These are phyloP conservation scores for Calliphora vicina DNA, from an alignment of 1,140 invertebrate genomes.

Conservation along the genomic window DNA sequence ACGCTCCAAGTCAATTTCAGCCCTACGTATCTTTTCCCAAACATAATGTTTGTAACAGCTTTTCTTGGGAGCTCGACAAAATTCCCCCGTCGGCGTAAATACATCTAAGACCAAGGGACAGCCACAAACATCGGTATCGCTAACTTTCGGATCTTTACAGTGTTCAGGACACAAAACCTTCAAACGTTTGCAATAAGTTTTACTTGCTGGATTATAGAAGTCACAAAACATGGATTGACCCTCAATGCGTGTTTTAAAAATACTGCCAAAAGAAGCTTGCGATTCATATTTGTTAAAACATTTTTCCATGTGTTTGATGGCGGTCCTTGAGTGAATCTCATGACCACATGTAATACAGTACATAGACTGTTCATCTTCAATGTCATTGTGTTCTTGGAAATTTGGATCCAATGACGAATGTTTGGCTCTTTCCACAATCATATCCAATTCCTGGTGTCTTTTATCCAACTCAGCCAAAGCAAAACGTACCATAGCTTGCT, in stretches of 20 bases:
- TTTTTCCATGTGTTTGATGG: slow-evolving; percentile 94
- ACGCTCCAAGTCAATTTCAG: slow-evolving; percentile 83
- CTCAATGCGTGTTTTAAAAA: slow-evolving; percentile 93
- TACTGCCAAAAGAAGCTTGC: slow-evolving; percentile 94
- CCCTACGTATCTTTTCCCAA: slow-evolving; percentile 94
- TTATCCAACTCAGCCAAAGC: slow-evolving; percentile 81
- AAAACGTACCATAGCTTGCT: slow-evolving; percentile 78
- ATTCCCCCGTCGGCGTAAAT: slow-evolving; percentile 78
- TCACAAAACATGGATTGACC: slow-evolving; percentile 97
- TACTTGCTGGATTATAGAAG: slow-evolving; percentile 88
- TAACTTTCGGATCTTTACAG: slow-evolving; percentile 93
- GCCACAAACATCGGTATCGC: slow-evolving; percentile 86
- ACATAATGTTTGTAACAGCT: slow-evolving; percentile 90
- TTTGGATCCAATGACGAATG: slow-evolving; percentile 71
- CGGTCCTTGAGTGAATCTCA: slow-evolving; percentile 86
- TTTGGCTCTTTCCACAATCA: slow-evolving; percentile 80
- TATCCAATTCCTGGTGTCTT: slow-evolving; percentile 80
- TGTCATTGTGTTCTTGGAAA: slow-evolving; percentile 67
- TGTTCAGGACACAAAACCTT: slow-evolving; percentile 96
- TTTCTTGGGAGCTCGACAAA: slow-evolving; percentile 80
- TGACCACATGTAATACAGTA: slow-evolving; percentile 97
- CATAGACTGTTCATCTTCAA: slow-evolving; percentile 84
- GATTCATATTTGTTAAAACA: slow-evolving; percentile 98
- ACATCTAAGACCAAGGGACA: slow-evolving; percentile 87
- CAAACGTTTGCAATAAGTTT: slow-evolving; percentile 95